Conservation (phyloP, 2,888 invertebrate genomes). For the Crepidodera aurea region DNA sequence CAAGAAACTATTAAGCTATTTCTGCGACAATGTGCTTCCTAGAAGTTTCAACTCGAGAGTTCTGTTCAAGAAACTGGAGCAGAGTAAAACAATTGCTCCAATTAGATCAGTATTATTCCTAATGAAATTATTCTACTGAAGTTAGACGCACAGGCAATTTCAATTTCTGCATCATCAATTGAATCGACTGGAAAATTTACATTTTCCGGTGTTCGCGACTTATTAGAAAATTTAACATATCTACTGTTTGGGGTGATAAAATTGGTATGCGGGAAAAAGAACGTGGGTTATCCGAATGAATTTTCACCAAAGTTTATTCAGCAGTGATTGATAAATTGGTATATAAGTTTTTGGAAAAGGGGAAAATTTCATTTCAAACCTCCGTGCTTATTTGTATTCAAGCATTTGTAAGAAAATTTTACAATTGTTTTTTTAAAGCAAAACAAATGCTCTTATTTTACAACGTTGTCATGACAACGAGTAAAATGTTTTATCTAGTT, state of each 20-base stretch:
- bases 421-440: too few species aligned
- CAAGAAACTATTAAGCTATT: background rate
- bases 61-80: background rate
- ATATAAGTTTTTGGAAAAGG: too few species aligned
- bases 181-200: slow-evolving; percentile 15
- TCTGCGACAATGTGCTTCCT: background rate
- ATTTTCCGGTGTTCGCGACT: background rate
- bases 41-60: background rate
- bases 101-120: slow-evolving; percentile 38
- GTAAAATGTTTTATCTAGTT: too few species aligned
- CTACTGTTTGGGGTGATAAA: background rate
- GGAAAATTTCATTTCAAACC: too few species aligned
- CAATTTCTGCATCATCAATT: slow-evolving; percentile 33
- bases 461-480: too few species aligned
- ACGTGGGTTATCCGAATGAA: background rate
- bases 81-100: slow-evolving; percentile 23
- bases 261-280: background rate
- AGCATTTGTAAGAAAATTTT: too few species aligned
- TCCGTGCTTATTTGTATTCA: too few species aligned
- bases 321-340: background rate
- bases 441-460: too few species aligned
- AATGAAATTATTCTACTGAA: slow-evolving; percentile 37
- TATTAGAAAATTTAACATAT: background rate
- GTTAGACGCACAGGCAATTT: slow-evolving; percentile 30
- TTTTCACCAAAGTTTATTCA: background rate